Percentiles rank a stretch among this genome's conserved stretches.
Evolutionary conservation across 2,888 invertebrate species (phyloP).

Genomic region (Orthosia gothica): DNA sequence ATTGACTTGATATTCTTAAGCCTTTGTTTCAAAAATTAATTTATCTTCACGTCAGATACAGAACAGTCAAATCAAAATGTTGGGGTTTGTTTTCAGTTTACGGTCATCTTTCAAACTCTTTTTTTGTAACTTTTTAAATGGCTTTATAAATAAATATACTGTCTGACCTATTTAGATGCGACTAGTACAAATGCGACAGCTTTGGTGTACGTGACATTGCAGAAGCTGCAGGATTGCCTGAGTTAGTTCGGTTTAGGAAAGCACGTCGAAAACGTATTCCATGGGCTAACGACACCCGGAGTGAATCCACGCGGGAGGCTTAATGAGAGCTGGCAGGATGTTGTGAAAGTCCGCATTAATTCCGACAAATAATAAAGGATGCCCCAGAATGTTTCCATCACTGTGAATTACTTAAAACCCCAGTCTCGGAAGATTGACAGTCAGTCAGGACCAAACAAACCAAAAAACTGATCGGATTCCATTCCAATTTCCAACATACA

Average conservation of each 20-base stretch:
- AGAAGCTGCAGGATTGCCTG: slow-evolving; percentile 19
- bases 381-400: background rate
- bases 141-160: slow-evolving; percentile 10
- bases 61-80: slow-evolving; percentile 46
- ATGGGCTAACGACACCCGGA: slow-evolving; percentile 44
- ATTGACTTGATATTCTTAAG: slow-evolving; percentile 49
- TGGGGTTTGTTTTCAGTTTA: slow-evolving; percentile 52
- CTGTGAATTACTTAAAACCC: background rate
- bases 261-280: slow-evolving; percentile 57
- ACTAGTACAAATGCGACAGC: slow-evolving; percentile 21
- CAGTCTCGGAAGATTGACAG: background rate
- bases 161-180: slow-evolving; percentile 33
- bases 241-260: slow-evolving; percentile 32
- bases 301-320: slow-evolving; percentile 19
- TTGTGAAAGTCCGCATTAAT: slow-evolving; percentile 23
- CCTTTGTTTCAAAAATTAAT: slow-evolving; percentile 57
- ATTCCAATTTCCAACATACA: slow-evolving; percentile 1
- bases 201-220: slow-evolving; percentile 49
- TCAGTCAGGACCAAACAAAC: background rate
- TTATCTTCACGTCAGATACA: slow-evolving; percentile 53
- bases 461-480: background rate
- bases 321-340: slow-evolving; percentile 38
- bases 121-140: slow-evolving; percentile 2
- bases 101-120: slow-evolving; percentile 21
- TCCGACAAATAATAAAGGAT: slow-evolving; percentile 21